Conservation (phyloP, 1,140 invertebrate genomes). For the Trachelipus rathkii region DNA sequence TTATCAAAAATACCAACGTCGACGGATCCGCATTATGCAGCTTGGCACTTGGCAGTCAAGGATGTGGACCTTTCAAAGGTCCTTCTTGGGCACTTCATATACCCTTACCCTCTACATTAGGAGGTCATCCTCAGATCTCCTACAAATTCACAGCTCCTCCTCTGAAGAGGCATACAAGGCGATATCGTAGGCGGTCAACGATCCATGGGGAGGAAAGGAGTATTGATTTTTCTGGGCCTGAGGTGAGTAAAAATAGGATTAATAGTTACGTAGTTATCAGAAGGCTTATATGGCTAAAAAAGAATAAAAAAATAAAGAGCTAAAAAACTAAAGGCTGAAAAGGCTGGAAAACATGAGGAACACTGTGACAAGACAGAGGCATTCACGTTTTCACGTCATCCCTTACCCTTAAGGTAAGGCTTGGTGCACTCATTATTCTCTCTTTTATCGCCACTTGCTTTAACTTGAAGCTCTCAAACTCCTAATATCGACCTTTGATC, state of each 20-base stretch:
- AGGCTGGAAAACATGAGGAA: too few species aligned
- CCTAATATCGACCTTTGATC: too few species aligned
- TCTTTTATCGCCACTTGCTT: too few species aligned
- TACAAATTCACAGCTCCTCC: background rate
- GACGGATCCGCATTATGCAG: background rate
- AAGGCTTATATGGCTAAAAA: too few species aligned
- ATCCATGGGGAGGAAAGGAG: background rate
- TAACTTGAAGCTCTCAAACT: too few species aligned
- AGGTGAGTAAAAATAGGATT: background rate
- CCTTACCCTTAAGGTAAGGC: too few species aligned
- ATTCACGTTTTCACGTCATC: too few species aligned
- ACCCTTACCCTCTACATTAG: background rate
- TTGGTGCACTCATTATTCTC: too few species aligned
- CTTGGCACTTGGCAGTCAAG: background rate
- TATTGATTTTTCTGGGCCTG: background rate
- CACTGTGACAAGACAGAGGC: too few species aligned
- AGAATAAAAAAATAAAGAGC: too few species aligned
- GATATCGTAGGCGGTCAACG: background rate
- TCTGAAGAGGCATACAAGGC: background rate
- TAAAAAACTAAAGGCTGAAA: too few species aligned
- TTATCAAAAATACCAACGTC: background rate
- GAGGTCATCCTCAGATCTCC: background rate
- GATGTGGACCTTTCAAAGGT: background rate
- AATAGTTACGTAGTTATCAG: too few species aligned
- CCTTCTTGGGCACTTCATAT: background rate